phyloP scores from a whole-genome alignment of 2,888 invertebrate genomes.

The Parapristionchus giblindavisi region DNA sequence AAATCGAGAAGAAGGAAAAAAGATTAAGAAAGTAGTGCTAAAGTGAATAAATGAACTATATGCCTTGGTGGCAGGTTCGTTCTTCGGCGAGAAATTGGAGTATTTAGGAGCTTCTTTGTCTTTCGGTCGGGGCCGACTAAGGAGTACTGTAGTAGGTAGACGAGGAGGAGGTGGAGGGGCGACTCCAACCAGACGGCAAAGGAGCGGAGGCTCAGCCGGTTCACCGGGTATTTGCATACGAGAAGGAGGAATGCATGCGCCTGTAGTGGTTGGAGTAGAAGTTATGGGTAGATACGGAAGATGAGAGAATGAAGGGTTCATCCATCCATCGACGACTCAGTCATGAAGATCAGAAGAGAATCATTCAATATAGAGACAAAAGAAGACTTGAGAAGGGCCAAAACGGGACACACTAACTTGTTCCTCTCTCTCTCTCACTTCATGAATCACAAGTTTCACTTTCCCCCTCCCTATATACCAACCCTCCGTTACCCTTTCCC shows the following conservation, averaged over 20 bases:
- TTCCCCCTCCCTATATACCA: background rate
- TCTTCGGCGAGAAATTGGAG: slow-evolving; percentile 37
- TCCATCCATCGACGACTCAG: too few species aligned
- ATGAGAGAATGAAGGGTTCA: background rate
- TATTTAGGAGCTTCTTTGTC: slow-evolving; percentile 21
- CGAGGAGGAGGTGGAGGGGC: slow-evolving; percentile 52
- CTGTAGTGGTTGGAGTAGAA: background rate
- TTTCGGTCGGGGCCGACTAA: slow-evolving; percentile 26
- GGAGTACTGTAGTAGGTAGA: slow-evolving; percentile 50
- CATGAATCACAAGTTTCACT: slow-evolving; percentile 35
- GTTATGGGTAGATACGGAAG: background rate
- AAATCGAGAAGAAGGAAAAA: slow-evolving; percentile 7
- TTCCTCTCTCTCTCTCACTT: slow-evolving; percentile 1
- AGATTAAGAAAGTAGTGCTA: too few species aligned
- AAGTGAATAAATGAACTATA: background rate
- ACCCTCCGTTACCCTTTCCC: slow-evolving; percentile 7
- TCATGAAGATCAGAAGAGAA: slow-evolving; percentile 22
- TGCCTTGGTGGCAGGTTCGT: slow-evolving; percentile 30
- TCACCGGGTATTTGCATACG: background rate
- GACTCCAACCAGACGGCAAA: slow-evolving; percentile 57
- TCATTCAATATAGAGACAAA: slow-evolving; percentile 1
- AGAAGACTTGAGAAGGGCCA: background rate
- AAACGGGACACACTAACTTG: background rate
- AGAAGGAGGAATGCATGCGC: background rate
- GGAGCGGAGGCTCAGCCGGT: slow-evolving; percentile 55